These are phyloP conservation scores for Amphiprion clarkii DNA, from an alignment of 2,797 vertebrate species.

Conservation along the genomic window DNA sequence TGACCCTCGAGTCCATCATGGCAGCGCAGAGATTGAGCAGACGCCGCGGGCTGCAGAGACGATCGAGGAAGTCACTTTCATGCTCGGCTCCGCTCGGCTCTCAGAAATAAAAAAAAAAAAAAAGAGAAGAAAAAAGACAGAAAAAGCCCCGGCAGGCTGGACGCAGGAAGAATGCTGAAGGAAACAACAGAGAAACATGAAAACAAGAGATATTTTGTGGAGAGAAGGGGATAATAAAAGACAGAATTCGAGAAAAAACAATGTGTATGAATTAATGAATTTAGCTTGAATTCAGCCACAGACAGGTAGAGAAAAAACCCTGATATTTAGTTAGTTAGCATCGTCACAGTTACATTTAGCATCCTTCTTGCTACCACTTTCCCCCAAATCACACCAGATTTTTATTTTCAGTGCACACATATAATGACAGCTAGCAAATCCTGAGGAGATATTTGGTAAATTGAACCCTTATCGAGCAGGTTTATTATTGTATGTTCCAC, in stretches of 20 bases:
- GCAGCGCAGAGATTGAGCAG: conserved; percentile 55
- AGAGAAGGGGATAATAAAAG: background rate
- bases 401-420: too few relatives aligned
- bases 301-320: too few relatives aligned
- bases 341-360: too few relatives aligned
- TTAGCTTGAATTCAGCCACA: too few relatives aligned
- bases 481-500: too few relatives aligned
- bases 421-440: too few relatives aligned
- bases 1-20: conserved; percentile 62
- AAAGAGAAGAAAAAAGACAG: background rate
- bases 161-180: conserved; percentile 36
- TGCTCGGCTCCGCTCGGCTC: conserved; percentile 53
- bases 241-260: background rate
- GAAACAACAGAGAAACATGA: conserved; percentile 3
- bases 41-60: conserved; percentile 56
- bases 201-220: conserved; percentile 11
- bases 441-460: too few relatives aligned
- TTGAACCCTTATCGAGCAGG: too few relatives aligned
- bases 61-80: conserved; percentile 71
- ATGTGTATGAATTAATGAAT: background rate
- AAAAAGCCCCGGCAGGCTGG: conserved; percentile 8
- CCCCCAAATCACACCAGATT: too few relatives aligned
- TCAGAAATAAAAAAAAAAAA: background rate
- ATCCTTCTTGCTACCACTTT: background rate
- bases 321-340: too few relatives aligned